A percentile compares a stretch with the other conserved stretches of the same genome.
Evolutionary conservation across 2,113 vertebrate genomes (phyloP).

Genomic region (Cochlearius cochlearius): DNA sequence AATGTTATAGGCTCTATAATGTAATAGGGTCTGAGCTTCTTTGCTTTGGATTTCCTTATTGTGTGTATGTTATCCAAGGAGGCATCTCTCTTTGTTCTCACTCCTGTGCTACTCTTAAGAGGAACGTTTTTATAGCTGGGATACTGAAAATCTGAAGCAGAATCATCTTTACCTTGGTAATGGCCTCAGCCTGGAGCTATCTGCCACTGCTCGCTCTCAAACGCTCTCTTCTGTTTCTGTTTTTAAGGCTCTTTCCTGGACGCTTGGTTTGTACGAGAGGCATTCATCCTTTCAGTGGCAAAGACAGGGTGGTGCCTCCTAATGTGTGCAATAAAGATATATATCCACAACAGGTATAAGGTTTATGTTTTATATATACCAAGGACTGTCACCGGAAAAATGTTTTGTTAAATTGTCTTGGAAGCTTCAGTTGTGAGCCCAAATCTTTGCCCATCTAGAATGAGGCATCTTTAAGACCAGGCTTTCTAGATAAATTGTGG

Average conservation of each 20-base stretch:
- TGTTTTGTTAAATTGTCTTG: background rate
- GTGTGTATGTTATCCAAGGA: background rate
- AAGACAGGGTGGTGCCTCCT: background rate
- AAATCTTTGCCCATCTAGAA: background rate
- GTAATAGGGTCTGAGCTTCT: background rate
- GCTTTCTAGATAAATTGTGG: background rate
- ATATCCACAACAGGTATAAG: background rate
- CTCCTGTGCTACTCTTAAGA: background rate
- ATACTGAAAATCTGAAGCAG: background rate
- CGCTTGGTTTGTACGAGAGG: background rate
- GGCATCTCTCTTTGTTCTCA: background rate
- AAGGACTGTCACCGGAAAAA: background rate
- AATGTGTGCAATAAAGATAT: background rate
- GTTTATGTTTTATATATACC: background rate
- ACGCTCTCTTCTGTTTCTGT: accelerated
- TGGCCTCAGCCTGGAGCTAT: background rate
- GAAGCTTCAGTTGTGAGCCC: background rate
- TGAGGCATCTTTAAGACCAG: background rate
- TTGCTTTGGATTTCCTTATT: background rate
- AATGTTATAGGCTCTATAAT: background rate
- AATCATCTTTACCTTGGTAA: background rate
- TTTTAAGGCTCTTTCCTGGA: background rate
- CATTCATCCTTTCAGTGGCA: background rate
- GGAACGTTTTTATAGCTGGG: background rate
- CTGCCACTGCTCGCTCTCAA: background rate